Base-by-base conservation (phyloP, 2,888 invertebrate species). In the Drosophila bunnanda region DNA sequence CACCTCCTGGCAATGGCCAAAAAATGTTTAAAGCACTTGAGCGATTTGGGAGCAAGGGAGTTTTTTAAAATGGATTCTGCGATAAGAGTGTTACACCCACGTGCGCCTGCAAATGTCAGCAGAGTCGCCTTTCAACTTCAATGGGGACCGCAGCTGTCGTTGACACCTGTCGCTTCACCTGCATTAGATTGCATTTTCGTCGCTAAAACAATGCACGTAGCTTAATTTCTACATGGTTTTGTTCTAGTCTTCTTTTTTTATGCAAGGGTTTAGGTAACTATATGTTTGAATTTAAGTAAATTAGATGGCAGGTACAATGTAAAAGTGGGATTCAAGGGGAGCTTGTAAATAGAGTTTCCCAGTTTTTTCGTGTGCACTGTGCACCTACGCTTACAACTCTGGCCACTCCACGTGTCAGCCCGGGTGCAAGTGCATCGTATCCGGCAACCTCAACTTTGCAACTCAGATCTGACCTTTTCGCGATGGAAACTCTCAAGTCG, bases 381-480 rank as follows among this genome's bases (percentile, higher is more conserved):
- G 41, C 50, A 39, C 54, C 17, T 67, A 10, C 56, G 30, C 46
- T 15, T 32, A 30, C 28, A 38, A 38, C 25, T 20, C 28, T 3
- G 7, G 22, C 9, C 48, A 20, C 48, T 64, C 22, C 48, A 61
- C 46, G 66, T 67, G 66, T 55, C 68, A 68, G 12, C n/a, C 41
- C 15, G 34, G 22, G 34, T 46, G 20, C 68, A 68, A 56, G 68
- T 67, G 67, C 67, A 67, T 48, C 56, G 67, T n/a, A 36, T 68
- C 28, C 67, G n/a, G 67, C 32, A 68, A 41, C 67, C 67, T 28
- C 68, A 68, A 56, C 68, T 56, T 68, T 48, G 56, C 48, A 39
- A 68, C 67, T 55, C 32, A 46, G 34, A 10, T 34, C 28, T 67
- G 67, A 67, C 68, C 67, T 67, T 67, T 67, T 41, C 69, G 46